Evolutionary conservation across 1,140 invertebrate genomes (phyloP), one percentile per base, ranked within the genome.

Genomic region (Drosophila saltans): DNA sequence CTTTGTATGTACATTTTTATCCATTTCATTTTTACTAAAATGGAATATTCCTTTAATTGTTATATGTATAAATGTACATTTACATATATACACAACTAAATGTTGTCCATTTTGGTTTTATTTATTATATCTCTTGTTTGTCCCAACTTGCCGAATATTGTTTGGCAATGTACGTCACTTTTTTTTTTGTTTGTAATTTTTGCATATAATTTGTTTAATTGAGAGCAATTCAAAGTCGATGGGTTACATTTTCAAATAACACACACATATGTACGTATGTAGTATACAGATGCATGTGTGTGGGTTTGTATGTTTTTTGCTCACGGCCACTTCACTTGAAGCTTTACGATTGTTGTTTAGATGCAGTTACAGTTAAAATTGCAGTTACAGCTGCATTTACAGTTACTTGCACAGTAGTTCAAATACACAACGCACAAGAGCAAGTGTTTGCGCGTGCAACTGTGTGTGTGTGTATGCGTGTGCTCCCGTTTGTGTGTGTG

Each of bases 281-380:
- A 30, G 3, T 16, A 70, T 16, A 16, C 0, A 16, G 55, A 55
- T 48, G 52, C 59, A 2, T 68, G 60, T 72, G 57, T 66, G 56
- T 61, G 66, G 60, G 57, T 69, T 39, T 57, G 45, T 24, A 48
- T 24, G 39, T 64, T 45, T 45, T 67, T 67, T 82, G 72, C 83
- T 79, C 61, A 69, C 58, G 76, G 80, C 83, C 78, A 88, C 82
- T 86, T 86, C 71, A 77, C 76, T 80, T 66, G 64, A 64, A 52
- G 83, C 82, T 82, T 85, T 82, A 85, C 72, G 72, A 79, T 88
- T 82, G 82, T 82, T 85, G 75, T 85, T 88, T 88, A 81, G 79
- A 69, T 69, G 75, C 83, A 86, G 83, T 80, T 75, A 75, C 81
- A 81, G 78, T 80, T 78, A 61, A 81, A 66, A 45, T 72, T 82